phyloP scores from a whole-genome alignment of 2,113 vertebrate genomes.

The Triplophysa siluroides region DNA sequence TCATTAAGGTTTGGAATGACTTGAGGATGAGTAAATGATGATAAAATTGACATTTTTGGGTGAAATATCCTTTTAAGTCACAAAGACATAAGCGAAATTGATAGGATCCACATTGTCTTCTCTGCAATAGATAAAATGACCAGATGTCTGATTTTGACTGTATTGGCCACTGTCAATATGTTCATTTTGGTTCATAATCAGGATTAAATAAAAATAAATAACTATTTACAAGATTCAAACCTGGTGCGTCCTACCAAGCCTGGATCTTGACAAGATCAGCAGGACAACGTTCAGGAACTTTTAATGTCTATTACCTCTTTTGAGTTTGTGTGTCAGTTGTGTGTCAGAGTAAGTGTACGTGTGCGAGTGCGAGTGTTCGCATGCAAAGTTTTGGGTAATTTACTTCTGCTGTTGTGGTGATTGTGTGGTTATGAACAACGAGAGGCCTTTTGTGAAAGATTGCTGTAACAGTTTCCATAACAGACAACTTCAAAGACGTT shows the following conservation, averaged over 20 bases:
- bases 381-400: constrained; percentile 27
- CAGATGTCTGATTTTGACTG: too few relatives aligned
- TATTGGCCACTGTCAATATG: neutral
- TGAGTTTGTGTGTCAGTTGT: constrained; percentile 11
- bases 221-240: neutral
- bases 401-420: constrained; percentile 47
- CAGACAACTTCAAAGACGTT: constrained; percentile 30
- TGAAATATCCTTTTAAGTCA: too few relatives aligned
- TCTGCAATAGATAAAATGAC: too few relatives aligned
- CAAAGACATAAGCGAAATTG: too few relatives aligned
- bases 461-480: constrained; percentile 40
- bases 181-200: neutral
- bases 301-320: neutral
- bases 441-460: constrained; percentile 36
- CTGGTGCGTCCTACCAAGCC: neutral
- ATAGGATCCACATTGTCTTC: too few relatives aligned
- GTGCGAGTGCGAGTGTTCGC: constrained; percentile 33
- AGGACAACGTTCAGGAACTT: constrained; percentile 9
- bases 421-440: constrained; percentile 1
- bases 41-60: too few relatives aligned
- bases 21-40: too few relatives aligned
- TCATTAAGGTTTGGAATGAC: too few relatives aligned
- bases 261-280: neutral
- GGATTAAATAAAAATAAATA: neutral
- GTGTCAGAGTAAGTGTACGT: neutral